These are phyloP conservation scores for Fundulus diaphanus DNA, from an alignment of 2,797 vertebrate genomes.

Conservation along the genomic window DNA sequence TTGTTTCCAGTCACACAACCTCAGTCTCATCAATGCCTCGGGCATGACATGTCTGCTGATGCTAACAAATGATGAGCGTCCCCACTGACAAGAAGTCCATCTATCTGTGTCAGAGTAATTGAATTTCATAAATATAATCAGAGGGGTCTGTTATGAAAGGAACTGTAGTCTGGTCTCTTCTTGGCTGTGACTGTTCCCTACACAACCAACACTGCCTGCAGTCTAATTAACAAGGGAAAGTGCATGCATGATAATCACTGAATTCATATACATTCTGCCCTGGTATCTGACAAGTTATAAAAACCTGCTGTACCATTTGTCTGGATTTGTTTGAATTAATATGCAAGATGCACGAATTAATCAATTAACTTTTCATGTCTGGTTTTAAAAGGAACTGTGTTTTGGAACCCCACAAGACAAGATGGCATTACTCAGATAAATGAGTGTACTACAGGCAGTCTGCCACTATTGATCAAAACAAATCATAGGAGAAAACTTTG, in stretches of 20 bases:
- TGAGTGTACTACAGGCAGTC: conserved; percentile 25
- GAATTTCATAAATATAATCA: conserved; percentile 83
- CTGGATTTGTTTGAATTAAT: conserved; percentile 53
- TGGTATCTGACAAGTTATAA: conserved; percentile 46
- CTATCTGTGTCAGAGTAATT: conserved; percentile 83
- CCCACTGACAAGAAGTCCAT: conserved; percentile 74
- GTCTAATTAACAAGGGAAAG: conserved; percentile 45
- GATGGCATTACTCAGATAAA: conserved; percentile 46
- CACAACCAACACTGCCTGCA: conserved; percentile 43
- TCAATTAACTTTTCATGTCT: conserved; percentile 42
- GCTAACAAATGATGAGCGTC: conserved; percentile 76
- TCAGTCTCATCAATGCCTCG: conserved; percentile 58
- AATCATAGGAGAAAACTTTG: conserved; percentile 28
- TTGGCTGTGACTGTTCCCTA: conserved; percentile 42
- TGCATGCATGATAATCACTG: conserved; percentile 15
- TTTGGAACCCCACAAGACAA: conserved; percentile 51
- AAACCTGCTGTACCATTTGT: conserved; percentile 47
- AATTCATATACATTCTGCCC: conserved; percentile 34
- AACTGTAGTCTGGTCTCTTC: conserved; percentile 57
- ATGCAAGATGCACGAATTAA: conserved; percentile 49
- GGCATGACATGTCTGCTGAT: conserved; percentile 74
- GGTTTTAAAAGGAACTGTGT: conserved; percentile 39
- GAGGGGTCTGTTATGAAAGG: conserved; percentile 76
- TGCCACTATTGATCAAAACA: conserved; percentile 44
- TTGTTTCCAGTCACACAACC: conserved; percentile 63